phyloP scores from a whole-genome alignment of 2,797 vertebrate genomes.

The Clarias laeviceps region DNA sequence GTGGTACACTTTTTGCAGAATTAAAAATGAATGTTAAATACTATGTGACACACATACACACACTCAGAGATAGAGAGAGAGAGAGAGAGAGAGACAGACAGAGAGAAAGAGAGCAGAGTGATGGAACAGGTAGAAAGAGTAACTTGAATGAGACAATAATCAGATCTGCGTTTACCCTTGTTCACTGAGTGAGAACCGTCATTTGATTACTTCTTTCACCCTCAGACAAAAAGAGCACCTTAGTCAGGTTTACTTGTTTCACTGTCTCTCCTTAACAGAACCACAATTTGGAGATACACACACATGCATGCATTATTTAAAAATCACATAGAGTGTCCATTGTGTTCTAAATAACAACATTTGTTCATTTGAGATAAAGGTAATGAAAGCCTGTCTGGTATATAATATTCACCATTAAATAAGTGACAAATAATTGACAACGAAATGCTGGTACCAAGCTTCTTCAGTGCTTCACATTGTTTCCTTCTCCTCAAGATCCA shows the following conservation, averaged over 20 bases:
- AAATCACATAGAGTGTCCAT: neutral
- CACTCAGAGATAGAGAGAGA: neutral
- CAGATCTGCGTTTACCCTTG: neutral
- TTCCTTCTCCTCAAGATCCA: neutral
- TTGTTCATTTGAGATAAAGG: neutral
- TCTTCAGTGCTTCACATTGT: neutral
- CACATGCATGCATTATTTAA: neutral
- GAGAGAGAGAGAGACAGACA: neutral
- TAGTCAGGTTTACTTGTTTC: neutral
- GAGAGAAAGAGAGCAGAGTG: neutral
- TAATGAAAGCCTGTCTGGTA: neutral
- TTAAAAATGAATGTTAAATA: neutral
- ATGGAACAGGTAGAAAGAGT: conserved; percentile 2
- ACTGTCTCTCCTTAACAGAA: neutral
- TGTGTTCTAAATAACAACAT: conserved; percentile 22
- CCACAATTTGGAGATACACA: neutral
- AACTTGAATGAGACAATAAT: neutral
- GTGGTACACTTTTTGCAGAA: conserved; percentile 47
- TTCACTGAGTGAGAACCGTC: neutral
- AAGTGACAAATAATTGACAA: neutral
- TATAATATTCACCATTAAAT: neutral
- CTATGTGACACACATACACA: neutral
- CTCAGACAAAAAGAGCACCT: conserved; percentile 10
- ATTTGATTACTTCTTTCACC: conserved; percentile 22
- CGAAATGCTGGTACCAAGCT: neutral